Evolutionary conservation across 1,140 invertebrate species (phyloP).

Genomic region (Drosophila sechellia): DNA sequence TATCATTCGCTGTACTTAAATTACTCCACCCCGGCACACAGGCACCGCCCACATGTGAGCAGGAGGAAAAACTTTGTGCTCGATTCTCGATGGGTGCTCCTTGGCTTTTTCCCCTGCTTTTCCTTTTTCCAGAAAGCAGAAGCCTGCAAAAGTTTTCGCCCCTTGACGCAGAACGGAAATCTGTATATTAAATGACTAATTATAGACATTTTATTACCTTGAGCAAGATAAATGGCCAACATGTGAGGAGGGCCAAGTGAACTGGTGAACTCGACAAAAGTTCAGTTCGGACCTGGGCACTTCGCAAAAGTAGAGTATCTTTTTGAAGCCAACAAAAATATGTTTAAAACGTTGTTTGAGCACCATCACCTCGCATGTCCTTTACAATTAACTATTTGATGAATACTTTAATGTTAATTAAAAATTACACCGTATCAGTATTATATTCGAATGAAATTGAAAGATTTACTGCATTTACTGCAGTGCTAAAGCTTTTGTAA

Average conservation of each 20-base stretch:
- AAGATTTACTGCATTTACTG: neutral
- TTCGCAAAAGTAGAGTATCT: too few relatives aligned
- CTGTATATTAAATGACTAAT: constrained; percentile 84
- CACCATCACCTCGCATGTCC: too few relatives aligned
- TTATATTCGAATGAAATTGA: neutral
- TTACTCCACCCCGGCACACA: constrained; percentile 43
- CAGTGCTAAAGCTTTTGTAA: neutral
- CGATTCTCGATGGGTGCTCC: constrained; percentile 46
- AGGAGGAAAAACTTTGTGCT: constrained; percentile 61
- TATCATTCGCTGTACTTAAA: constrained; percentile 79
- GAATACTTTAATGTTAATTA: too few relatives aligned
- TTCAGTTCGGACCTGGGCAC: constrained; percentile 1
- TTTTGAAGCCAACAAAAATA: too few relatives aligned
- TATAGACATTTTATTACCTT: constrained; percentile 84
- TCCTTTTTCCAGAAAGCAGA: constrained; percentile 37
- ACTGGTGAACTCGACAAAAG: constrained; percentile 22
- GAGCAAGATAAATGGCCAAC: constrained; percentile 78
- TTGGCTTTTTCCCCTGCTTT: constrained; percentile 10
- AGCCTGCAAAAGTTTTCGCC: constrained; percentile 72
- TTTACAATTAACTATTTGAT: too few relatives aligned
- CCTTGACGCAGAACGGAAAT: constrained; percentile 82
- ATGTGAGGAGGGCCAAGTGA: constrained; percentile 48
- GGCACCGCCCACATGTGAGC: constrained; percentile 28
- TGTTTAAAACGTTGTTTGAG: too few relatives aligned
- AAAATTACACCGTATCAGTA: neutral